Evolutionary conservation across 23 tunicate species (phyloP), one percentile per base, ranked within the genome.

Genomic region (Diplosoma virens): DNA sequence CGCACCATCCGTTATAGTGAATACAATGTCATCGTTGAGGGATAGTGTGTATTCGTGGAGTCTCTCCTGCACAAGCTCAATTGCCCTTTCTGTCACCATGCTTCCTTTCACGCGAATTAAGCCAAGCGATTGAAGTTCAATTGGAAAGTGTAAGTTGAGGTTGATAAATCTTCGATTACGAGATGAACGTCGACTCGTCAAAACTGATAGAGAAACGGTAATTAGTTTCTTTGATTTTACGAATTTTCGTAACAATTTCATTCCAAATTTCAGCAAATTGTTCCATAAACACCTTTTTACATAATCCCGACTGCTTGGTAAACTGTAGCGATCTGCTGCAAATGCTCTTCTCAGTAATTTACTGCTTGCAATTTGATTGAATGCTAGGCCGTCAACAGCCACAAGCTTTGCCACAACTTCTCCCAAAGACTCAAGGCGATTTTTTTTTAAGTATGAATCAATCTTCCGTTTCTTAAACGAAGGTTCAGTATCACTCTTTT

Each of bases 311-410:
- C n/a, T n/a, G n/a, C n/a, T n/a, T n/a, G n/a, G n/a, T n/a, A n/a
- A 25, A 68, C 75, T 36, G 36, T 68, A 33, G 17, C 75, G 53
- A 68, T 68, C 53, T n/a, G 75, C 21, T 68, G 16, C 36, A 21
- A 68, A 68, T 11, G 75, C 75, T 35, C 53, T 33, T 20, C 75
- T 36, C 6, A 68, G 35, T 11, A 36, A 25, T 34, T 26, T 34
- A 7, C 53, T 68, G 75, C 16, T 68, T 9, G 75, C 75, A 16
- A 41, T 68, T 68, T 68, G 75, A 23, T 68, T 33, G 53, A 68
- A 68, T 34, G 75, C 36, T 53, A 68, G n/a, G n/a, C n/a, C n/a
- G n/a, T n/a, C n/a, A n/a, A n/a, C n/a, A n/a, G n/a, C n/a, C n/a
- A n/a, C n/a, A n/a, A n/a, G n/a, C n/a, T n/a, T n/a, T n/a, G n/a